Evolutionary conservation across 2,888 invertebrate species (phyloP), one percentile per base, ranked within the genome.

Genomic region (Camponotus fellah): DNA sequence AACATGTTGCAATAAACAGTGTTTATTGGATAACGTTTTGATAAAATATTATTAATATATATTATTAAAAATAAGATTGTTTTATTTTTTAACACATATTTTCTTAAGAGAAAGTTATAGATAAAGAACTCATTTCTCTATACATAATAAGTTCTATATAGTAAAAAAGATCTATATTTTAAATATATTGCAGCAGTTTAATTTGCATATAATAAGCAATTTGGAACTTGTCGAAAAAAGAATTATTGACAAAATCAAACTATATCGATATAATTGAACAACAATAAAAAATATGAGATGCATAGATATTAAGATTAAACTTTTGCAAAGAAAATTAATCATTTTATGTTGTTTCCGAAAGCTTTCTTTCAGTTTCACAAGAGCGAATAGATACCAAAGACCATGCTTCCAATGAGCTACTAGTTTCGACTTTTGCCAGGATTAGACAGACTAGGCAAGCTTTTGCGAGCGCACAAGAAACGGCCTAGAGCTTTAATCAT

Each of bases 401-500:
- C 12, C 34, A 26, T 17, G 21, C 21, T 62, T 72, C 26, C 26
- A 26, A n/a, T 26, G 72, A 40, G 5, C 43, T 32, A 21, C 58
- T 5, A 6, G 49, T 53, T 53, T 53, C 8, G 2, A 53, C 8
- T 53, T 53, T 53, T 8, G n/a, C 21, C 21, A 21, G 17, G 17
- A 64, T 17, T 49, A 49, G 34, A 46, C 21, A 37, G 49, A 43
- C n/a, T 53, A 53, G 53, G 53, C 53, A 53, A 53, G 53, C 3
- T 53, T 53, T n/a, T 12, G 58, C 21, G 69, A 62, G 37, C 62
- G 68, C 69, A 58, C 72, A 77, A 85, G 75, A 71, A 37, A 80
- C 58, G 53, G 43, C 65, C 77, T 34, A 32, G 21, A 72, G 69
- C 86, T 87, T 83, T 89, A 91, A 91, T 92, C 90, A 92, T 92